Evolutionary conservation across 2,797 vertebrate species (phyloP).

Genomic region (Urocyon cinereoargenteus): DNA sequence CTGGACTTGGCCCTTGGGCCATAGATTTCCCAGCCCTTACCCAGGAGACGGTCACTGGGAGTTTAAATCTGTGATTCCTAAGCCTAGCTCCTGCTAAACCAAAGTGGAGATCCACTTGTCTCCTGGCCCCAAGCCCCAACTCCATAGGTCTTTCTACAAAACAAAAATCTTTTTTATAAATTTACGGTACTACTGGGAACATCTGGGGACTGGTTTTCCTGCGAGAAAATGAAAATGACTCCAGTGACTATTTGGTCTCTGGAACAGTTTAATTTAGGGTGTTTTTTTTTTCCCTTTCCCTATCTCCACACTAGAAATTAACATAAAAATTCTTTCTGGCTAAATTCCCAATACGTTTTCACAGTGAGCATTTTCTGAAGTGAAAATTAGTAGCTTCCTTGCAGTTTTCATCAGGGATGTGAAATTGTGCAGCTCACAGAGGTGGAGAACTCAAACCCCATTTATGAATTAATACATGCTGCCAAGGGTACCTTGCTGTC

Average conservation of each 20-base stretch:
- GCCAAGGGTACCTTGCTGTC: conserved; percentile 28
- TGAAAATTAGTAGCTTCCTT: conserved; percentile 82
- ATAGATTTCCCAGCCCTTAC: background rate
- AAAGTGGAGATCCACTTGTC: background rate
- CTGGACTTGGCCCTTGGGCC: background rate
- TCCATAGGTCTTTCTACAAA: conserved; percentile 41
- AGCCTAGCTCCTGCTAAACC: background rate
- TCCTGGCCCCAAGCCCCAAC: background rate
- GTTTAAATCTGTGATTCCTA: background rate
- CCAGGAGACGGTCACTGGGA: background rate
- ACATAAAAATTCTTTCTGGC: conserved; percentile 83
- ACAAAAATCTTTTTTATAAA: conserved; percentile 32
- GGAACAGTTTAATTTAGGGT: conserved; percentile 71
- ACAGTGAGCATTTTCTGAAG: conserved; percentile 82
- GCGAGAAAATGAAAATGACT: conserved; percentile 75
- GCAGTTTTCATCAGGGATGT: conserved; percentile 75
- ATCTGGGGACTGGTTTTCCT: conserved; percentile 64
- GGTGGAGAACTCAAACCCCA: conserved; percentile 64
- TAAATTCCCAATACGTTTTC: conserved; percentile 82
- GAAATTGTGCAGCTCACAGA: conserved; percentile 71
- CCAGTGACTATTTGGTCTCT: conserved; percentile 72
- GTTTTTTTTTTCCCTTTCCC: conserved; percentile 28
- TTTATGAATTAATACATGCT: conserved; percentile 78
- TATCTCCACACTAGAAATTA: conserved; percentile 74
- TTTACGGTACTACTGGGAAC: conserved; percentile 2